phyloP scores from a whole-genome alignment of 2,797 vertebrate genomes.

The Brotogeris chrysoptera region DNA sequence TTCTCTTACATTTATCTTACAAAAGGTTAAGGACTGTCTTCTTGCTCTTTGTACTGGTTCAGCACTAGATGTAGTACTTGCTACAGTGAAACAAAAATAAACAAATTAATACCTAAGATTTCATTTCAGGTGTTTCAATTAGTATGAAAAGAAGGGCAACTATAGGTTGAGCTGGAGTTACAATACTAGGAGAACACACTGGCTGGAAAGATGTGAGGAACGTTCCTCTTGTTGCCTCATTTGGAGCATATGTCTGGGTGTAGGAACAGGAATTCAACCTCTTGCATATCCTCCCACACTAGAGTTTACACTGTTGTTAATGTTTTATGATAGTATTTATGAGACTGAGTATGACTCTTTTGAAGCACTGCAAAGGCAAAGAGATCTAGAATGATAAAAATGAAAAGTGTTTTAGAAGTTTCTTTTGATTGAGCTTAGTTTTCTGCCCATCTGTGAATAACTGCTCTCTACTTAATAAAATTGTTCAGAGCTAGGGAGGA shows the following conservation, averaged over 20 bases:
- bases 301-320: not conserved
- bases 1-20: not conserved
- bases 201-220: not conserved
- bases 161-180: not conserved
- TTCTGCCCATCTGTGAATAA: constrained; percentile 2
- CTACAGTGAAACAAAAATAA: not conserved
- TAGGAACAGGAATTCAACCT: not conserved
- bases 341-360: not conserved
- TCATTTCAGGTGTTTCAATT: not conserved
- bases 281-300: not conserved
- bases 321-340: not conserved
- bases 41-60: not conserved
- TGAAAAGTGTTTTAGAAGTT: constrained; percentile 16
- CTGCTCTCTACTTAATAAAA: not conserved
- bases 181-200: not conserved
- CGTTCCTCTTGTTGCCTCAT: not conserved
- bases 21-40: not conserved
- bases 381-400: constrained; percentile 35
- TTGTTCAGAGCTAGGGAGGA: not conserved
- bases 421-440: not conserved
- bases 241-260: not conserved
- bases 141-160: not conserved
- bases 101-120: not conserved
- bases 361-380: not conserved
- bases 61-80: not conserved